A percentile compares a stretch with the other conserved stretches of the same genome.
phyloP scores from a whole-genome alignment of 2,113 vertebrate species.

The Tragelaphus strepsiceros region DNA sequence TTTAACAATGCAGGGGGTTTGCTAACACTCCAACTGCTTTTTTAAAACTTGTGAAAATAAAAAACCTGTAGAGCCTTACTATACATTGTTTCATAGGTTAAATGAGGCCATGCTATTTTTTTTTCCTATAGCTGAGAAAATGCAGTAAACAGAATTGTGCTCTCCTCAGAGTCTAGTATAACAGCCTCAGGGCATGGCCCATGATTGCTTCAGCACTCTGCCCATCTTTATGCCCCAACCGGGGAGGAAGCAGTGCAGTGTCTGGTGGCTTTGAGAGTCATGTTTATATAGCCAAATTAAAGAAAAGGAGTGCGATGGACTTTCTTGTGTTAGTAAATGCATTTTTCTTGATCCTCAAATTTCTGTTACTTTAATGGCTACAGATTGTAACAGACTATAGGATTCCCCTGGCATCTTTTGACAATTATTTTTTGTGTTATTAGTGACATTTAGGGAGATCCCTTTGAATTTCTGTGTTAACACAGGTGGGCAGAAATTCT shows the following conservation, averaged over 20 bases:
- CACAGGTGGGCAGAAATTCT: constrained; percentile 12
- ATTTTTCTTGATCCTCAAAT: not conserved
- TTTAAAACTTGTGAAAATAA: not conserved
- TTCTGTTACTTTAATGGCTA: not conserved
- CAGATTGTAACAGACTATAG: no score
- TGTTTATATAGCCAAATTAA: not conserved
- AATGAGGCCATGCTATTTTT: not conserved
- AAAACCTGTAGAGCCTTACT: not conserved
- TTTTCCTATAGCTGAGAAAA: constrained; percentile 7
- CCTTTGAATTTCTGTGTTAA: not conserved
- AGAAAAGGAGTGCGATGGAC: not conserved
- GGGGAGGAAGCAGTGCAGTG: not conserved
- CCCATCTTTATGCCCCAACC: no score
- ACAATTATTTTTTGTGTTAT: not conserved
- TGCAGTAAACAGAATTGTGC: not conserved
- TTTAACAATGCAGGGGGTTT: not conserved
- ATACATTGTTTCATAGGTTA: not conserved
- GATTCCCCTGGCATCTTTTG: not conserved
- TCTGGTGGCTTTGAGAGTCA: not conserved
- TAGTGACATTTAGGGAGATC: not conserved
- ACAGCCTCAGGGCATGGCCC: not conserved
- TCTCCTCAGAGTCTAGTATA: not conserved
- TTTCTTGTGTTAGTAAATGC: not conserved
- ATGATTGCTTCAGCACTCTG: not conserved
- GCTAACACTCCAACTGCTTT: not conserved